Percentiles rank a stretch among this genome's conserved stretches.
Conservation (phyloP, 2,113 vertebrate genomes). For the Suricata suricatta region DNA sequence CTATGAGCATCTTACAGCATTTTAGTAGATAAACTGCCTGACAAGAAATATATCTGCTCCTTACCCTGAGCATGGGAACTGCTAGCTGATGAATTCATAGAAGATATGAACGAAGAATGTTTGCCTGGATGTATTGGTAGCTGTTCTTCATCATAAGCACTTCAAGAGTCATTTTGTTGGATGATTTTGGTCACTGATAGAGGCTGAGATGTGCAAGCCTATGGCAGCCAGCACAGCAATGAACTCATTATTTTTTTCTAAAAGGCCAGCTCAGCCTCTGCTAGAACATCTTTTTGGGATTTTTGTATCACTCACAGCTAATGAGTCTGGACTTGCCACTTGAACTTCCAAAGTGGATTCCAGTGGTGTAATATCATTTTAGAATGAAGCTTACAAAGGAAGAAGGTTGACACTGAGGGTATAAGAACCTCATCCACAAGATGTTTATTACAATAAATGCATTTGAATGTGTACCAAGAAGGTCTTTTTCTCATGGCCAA, state of each 20-base stretch:
- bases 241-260: constrained; percentile 61
- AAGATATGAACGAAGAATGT: background rate
- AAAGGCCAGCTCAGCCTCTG: constrained; percentile 18
- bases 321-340: constrained; percentile 57
- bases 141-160: constrained; percentile 56
- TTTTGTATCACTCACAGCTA: constrained; percentile 63
- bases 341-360: constrained; percentile 55
- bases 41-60: constrained; percentile 16
- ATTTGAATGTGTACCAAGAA: constrained; percentile 6
- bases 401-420: background rate
- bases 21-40: constrained; percentile 5
- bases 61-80: background rate
- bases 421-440: background rate
- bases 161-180: constrained; percentile 49
- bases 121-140: background rate
- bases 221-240: background rate
- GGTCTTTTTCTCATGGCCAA: background rate
- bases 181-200: constrained; percentile 51
- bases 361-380: constrained; percentile 25
- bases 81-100: constrained; percentile 33
- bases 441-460: background rate
- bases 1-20: background rate
- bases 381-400: constrained; percentile 16
- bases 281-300: constrained; percentile 34
- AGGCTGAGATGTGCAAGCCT: constrained; percentile 4